A percentile compares a stretch with the other conserved stretches of the same genome.
These are phyloP conservation scores for Drosophila incognita DNA, from an alignment of 2,888 invertebrate genomes.

Conservation along the genomic window DNA sequence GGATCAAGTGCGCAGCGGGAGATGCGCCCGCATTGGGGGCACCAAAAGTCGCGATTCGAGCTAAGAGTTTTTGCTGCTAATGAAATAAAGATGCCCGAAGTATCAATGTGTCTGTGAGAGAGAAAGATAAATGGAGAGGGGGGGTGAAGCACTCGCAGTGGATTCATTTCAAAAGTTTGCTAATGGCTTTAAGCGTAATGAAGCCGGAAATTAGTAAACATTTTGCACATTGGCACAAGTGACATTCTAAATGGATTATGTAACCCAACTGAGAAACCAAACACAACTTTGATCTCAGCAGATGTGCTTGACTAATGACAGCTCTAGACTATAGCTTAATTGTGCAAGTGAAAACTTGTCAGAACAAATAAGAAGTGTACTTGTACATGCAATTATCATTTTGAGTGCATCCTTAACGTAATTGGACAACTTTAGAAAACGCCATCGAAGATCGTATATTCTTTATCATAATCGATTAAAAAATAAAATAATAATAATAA, in stretches of 20 bases:
- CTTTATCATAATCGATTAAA: background rate
- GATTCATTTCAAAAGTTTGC: conserved; percentile 73
- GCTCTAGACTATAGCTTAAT: background rate
- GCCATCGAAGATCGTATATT: background rate
- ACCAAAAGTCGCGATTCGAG: conserved; percentile 53
- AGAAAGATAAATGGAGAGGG: background rate
- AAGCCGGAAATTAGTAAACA: conserved; percentile 80
- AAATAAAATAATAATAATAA: background rate
- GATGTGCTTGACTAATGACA: background rate
- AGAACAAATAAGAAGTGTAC: background rate
- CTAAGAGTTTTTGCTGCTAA: conserved; percentile 53
- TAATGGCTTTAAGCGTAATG: conserved; percentile 79
- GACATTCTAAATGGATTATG: conserved; percentile 11
- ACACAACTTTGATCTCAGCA: conserved; percentile 2
- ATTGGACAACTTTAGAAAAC: background rate
- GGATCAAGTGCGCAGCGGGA: conserved; percentile 15
- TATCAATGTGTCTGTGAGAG: conserved; percentile 18
- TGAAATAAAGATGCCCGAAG: conserved; percentile 64
- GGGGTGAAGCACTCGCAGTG: conserved; percentile 24
- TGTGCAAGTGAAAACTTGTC: background rate
- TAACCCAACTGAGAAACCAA: background rate
- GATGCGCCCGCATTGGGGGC: background rate
- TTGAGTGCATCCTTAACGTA: background rate
- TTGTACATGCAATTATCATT: background rate
- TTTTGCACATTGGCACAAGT: conserved; percentile 56